Base-by-base conservation (phyloP, 2,797 vertebrate genomes). In the Spondyliosoma cantharus region DNA sequence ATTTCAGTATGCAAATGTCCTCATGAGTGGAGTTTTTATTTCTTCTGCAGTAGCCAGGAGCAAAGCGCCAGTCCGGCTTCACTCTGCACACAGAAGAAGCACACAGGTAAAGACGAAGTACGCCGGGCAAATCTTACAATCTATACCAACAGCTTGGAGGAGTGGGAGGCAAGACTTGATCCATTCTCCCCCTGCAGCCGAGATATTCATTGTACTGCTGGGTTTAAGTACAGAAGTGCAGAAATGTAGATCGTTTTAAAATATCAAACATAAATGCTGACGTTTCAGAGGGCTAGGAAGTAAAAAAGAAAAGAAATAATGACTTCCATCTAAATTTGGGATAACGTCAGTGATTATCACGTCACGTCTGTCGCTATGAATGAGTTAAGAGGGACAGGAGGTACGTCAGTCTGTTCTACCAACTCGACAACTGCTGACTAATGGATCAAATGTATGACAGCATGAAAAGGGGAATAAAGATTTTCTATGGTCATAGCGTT, bases 1-100 rank as follows among this genome's bases (percentile, higher is more conserved):
- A 76, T 81, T 54, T 90, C 72, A 46, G 65, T 52, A 90, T 90
- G 86, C 80, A 89, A 89, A 92, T 88, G 11, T 79, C 71, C 66
- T 42, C n/a, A 58, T 14, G 56, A 75, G 72, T 62, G 60, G 20
- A 74, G 42, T 49, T 86, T 83, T 76, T 77, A 66, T 81, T 84
- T 81, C 29, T 78, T 60, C 69, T 83, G 50, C 64, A 48, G 65
- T 42, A 50, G 61, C 81, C 67, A 80, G 11, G 46, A 84, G 80
- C 78, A 56, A 74, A 73, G 43, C 62, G 57, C 52, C 43, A 62
- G 71, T 62, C 20, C 50, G 58, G 84, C 76, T 77, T 78, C 69
- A 78, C 32, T 63, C 27, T 56, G 76, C 75, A 68, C 27, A 62
- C 20, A 71, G 52, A 50, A 53, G 27, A 60, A 27, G 20, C 5